Base-by-base conservation (phyloP, 2,888 invertebrate species). In the Phalera bucephala region DNA sequence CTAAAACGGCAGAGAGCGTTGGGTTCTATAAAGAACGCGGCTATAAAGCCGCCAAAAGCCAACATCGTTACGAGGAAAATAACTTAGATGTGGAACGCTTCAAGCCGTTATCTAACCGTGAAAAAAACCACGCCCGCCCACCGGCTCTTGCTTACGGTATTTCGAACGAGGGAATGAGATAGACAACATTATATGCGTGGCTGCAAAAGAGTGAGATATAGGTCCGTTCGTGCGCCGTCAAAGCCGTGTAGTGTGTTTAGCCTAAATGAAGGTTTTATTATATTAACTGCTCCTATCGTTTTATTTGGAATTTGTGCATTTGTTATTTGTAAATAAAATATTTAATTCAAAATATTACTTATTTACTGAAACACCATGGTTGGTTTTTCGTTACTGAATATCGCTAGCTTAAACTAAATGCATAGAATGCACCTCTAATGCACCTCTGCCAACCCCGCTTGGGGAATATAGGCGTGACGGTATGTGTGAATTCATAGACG, bases 61-160 rank as follows among this genome's bases (percentile, higher is more conserved):
- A n/a, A n/a, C 68, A 73, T 64, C 65, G 72, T 69, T 68, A 74
- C 63, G 63, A 74, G 69, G 71, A 66, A 72, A 76, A 51, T 58
- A 58, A 61, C 63, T 72, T 70, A 67, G 74, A 73, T 67, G 65
- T 61, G 54, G 64, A 52, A 69, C 72, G 65, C 76, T 75, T 76
- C 64, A 59, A 68, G 67, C 86, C 85, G 87, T 83, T 86, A 87
- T 80, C 79, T 87, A 83, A 76, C 85, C 75, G 81, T 79, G 80
- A 85, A 87, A 87, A 88, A 87, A 83, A 74, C 32, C 59, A 55
- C 68, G 58, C 74, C 74, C 86, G 80, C 86, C 85, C 81, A 81
- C 83, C 57, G 45, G 37, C 54, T 65, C 68, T 73, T 62, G 71
- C 78, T 82, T 82, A 86, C 87, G 86, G 87, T 87, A 86, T 87